Evolutionary conservation across 2,797 vertebrate species (phyloP), one percentile per base, ranked within the genome.

Genomic region (Carduelis carduelis): DNA sequence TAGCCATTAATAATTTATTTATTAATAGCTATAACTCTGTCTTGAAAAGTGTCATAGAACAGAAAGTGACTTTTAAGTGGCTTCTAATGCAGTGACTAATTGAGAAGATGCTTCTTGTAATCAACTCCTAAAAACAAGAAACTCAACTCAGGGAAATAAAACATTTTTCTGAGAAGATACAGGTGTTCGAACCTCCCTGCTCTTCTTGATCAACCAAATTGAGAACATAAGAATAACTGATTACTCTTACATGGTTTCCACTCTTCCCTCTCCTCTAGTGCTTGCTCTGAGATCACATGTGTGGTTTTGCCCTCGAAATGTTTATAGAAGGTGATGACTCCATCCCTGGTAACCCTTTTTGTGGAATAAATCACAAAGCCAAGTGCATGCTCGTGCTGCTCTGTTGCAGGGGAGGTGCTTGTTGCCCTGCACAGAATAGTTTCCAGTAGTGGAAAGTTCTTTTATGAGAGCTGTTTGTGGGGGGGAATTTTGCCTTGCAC

Each of bases 281-380:
- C 61, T 93, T 71, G 66, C 37, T 83, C 47, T 60, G 83, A 59
- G 74, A 83, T 95, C 88, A 83, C 19, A 24, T 85, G 66, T 85
- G 78, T 24, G 8, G 63, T 80, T 88, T 93, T 41, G 69, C 88
- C 87, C n/a, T 75, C 6, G 0, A 30, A 80, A 57, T 90, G 84
- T 96, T 97, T 96, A 87, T 75, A 63, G 95, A 30, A 57, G 90
- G 44, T 44, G 94, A 66, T 65, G 68, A 64, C 91, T 93, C 9
- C 70, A 26, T 80, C 90, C 81, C 91, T 92, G 86, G 95, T 90
- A 95, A 93, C 94, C 70, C 65, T 81, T 78, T 70, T 81, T 0
- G 1, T 76, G 61, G 89, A 83, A 85, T 78, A 90, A 96, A 89
- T 94, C 61, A 86, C 2, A 0, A 4, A 80, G 85, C 80, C 63